Evolutionary conservation across 2,113 vertebrate species (phyloP).

Genomic region (Semnornis frantzii): DNA sequence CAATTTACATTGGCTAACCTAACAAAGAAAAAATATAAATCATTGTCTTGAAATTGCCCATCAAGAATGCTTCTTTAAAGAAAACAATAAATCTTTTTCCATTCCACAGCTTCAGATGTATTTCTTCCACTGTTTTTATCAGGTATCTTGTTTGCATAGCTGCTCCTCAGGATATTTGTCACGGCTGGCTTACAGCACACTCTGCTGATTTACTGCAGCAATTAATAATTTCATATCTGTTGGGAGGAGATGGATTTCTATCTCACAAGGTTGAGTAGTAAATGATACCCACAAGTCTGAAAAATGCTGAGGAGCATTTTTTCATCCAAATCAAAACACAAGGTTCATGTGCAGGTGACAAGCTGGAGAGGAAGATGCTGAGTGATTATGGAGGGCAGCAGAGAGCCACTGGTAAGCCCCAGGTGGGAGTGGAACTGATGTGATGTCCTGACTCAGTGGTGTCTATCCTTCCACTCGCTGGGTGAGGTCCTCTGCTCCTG

Average conservation of each 20-base stretch:
- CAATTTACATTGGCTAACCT: neutral
- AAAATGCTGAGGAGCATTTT: constrained; percentile 38
- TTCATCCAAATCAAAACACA: neutral
- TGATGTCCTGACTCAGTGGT: neutral
- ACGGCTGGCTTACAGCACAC: constrained; percentile 34
- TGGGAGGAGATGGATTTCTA: constrained; percentile 18
- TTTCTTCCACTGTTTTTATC: constrained; percentile 21
- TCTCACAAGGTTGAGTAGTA: constrained; percentile 8
- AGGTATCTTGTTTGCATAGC: constrained; percentile 32
- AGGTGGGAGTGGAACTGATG: neutral
- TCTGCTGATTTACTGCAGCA: constrained; percentile 54
- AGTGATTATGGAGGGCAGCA: neutral
- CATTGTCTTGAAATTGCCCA: neutral
- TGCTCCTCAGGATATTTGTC: constrained; percentile 6
- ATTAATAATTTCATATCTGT: constrained; percentile 18
- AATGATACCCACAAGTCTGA: constrained; percentile 22
- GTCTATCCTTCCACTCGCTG: neutral
- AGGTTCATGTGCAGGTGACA: constrained; percentile 24
- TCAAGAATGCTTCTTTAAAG: neutral
- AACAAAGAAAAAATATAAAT: neutral
- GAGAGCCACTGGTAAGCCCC: neutral
- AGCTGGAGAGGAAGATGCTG: neutral
- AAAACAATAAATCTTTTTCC: neutral
- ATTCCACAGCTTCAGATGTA: neutral
- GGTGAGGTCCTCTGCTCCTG: neutral